phyloP scores from a whole-genome alignment of 2,797 vertebrate genomes.

The Hippocampus kuda region DNA sequence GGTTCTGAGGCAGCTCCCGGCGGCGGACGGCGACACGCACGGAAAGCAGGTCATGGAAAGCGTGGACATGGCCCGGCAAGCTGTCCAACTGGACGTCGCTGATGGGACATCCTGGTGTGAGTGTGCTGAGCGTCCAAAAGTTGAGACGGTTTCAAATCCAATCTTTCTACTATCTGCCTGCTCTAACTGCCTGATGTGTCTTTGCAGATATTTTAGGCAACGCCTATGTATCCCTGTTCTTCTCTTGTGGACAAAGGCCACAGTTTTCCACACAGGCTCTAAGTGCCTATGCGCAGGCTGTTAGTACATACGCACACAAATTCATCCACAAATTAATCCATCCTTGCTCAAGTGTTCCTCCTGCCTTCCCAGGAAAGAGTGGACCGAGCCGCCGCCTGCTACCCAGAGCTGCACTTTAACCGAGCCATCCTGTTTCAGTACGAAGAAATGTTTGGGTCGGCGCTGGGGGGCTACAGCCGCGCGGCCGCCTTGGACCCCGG shows the following conservation, averaged over 20 bases:
- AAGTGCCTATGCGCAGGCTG: slow-evolving; percentile 81
- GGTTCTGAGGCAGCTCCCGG: slow-evolving; percentile 78
- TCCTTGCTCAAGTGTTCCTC: background rate
- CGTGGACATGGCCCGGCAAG: slow-evolving; percentile 76
- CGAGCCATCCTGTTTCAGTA: slow-evolving; percentile 79
- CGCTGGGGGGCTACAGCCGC: slow-evolving; percentile 74
- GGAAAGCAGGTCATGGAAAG: slow-evolving; percentile 76
- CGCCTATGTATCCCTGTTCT: slow-evolving; percentile 84
- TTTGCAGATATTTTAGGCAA: slow-evolving; percentile 82
- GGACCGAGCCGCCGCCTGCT: slow-evolving; percentile 73
- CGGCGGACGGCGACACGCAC: slow-evolving; percentile 53
- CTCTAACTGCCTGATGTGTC: background rate
- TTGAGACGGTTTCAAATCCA: background rate
- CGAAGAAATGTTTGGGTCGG: slow-evolving; percentile 80
- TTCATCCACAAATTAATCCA: background rate
- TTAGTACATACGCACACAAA: slow-evolving; percentile 54
- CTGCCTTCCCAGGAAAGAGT: slow-evolving; percentile 69
- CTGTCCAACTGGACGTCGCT: slow-evolving; percentile 77
- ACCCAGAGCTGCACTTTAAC: slow-evolving; percentile 85
- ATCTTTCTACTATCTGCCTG: background rate
- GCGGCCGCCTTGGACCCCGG: slow-evolving; percentile 75
- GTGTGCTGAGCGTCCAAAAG: slow-evolving; percentile 37
- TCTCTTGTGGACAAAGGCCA: slow-evolving; percentile 80
- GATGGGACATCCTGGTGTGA: slow-evolving; percentile 90
- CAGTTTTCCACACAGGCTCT: slow-evolving; percentile 85